Evolutionary conservation across 2,888 invertebrate genomes (phyloP).

Genomic region (Rotaria sp.): DNA sequence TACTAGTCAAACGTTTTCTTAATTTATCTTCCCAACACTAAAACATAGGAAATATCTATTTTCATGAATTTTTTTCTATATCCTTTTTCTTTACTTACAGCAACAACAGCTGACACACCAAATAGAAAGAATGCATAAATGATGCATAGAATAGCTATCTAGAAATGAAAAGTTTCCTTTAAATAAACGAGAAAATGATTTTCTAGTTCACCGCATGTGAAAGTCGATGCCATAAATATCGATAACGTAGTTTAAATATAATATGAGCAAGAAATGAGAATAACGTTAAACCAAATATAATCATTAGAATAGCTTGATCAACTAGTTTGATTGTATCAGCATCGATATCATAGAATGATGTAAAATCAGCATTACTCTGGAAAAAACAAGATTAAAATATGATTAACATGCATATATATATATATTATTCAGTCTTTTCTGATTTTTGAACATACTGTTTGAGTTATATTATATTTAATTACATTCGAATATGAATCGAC

Average conservation of each 20-base stretch:
- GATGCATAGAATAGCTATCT: not conserved
- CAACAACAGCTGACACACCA: not conserved
- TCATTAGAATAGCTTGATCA: slow-evolving; percentile 6
- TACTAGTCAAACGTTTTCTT: not conserved
- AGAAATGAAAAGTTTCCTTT: not conserved
- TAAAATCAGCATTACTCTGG: not conserved
- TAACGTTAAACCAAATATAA: not conserved
- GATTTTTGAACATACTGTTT: not conserved
- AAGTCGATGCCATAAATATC: not conserved
- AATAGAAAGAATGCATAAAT: not conserved
- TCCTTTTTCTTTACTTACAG: not conserved
- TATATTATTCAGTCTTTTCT: no score
- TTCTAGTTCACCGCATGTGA: not conserved
- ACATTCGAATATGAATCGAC: not conserved
- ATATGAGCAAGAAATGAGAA: not conserved
- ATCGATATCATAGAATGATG: not conserved
- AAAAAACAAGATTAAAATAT: not conserved
- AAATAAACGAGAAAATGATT: not conserved
- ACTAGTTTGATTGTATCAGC: not conserved
- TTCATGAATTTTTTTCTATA: not conserved
- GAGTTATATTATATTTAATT: not conserved
- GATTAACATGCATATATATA: no score
- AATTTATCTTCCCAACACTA: slow-evolving; percentile 21
- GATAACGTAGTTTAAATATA: not conserved
- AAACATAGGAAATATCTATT: not conserved